phyloP scores from a whole-genome alignment of 1,140 invertebrate species.

The Harpegnathos saltator region DNA sequence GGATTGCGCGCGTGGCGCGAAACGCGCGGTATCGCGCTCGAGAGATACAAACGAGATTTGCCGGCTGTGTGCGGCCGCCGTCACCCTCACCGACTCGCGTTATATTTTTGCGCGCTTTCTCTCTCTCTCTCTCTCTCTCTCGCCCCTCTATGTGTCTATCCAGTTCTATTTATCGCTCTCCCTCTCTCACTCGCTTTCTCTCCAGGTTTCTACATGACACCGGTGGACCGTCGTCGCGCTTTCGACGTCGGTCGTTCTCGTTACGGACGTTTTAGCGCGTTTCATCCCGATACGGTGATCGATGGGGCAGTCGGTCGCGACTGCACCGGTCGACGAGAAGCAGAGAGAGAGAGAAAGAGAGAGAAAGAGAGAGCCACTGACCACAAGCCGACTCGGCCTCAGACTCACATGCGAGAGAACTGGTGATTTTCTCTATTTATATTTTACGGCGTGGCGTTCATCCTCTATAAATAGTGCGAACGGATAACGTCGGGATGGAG shows the following conservation, averaged over 20 bases:
- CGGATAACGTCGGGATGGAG: slow-evolving; percentile 59
- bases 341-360: too few species aligned
- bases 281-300: slow-evolving; percentile 54
- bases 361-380: too few species aligned
- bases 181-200: not conserved
- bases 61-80: not conserved
- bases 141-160: too few species aligned
- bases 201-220: not conserved
- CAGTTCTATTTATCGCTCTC: not conserved
- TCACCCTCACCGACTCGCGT: not conserved
- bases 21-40: not conserved
- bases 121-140: not conserved
- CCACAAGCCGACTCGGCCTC: slow-evolving; percentile 3
- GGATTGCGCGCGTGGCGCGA: slow-evolving; percentile 14
- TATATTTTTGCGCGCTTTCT: slow-evolving; percentile 3
- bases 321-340: too few species aligned
- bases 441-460: slow-evolving; percentile 63
- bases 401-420: not conserved
- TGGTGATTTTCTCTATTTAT: slow-evolving; percentile 72
- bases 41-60: slow-evolving; percentile 48
- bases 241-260: slow-evolving; percentile 3
- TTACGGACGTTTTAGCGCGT: slow-evolving; percentile 38
- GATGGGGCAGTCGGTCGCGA: slow-evolving; percentile 28
- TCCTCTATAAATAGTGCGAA: slow-evolving; percentile 71
- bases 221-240: not conserved